These are phyloP conservation scores for Platysteira castanea DNA, from an alignment of 2,113 vertebrate genomes.

Conservation along the genomic window DNA sequence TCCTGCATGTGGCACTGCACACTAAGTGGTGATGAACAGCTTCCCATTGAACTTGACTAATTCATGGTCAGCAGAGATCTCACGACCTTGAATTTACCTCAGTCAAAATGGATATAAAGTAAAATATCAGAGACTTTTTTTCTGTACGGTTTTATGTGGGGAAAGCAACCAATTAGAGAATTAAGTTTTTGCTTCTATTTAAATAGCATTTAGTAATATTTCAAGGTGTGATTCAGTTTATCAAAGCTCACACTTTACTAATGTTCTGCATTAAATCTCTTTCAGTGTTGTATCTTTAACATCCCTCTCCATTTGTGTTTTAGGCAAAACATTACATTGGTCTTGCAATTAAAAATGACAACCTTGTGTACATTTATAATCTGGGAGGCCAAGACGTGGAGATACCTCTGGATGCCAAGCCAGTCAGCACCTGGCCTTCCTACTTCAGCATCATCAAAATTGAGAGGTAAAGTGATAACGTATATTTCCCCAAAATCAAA, in stretches of 20 bases:
- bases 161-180: neutral
- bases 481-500: neutral
- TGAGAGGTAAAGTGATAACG: slow-evolving; percentile 80
- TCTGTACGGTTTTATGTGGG: neutral
- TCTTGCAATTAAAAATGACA: slow-evolving; percentile 93
- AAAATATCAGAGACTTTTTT: neutral
- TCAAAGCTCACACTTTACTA: neutral
- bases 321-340: slow-evolving; percentile 92
- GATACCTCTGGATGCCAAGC: slow-evolving; percentile 90
- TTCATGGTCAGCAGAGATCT: neutral
- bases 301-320: slow-evolving; percentile 15
- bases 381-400: slow-evolving; percentile 89
- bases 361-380: slow-evolving; percentile 92
- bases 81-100: neutral
- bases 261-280: neutral
- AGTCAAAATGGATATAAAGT: neutral
- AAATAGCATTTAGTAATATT: neutral
- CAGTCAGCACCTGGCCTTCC: slow-evolving; percentile 92
- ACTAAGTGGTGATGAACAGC: neutral
- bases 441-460: slow-evolving; percentile 95
- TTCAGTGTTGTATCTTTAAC: neutral
- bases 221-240: neutral
- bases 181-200: neutral
- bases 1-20: neutral
- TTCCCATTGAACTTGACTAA: neutral